phyloP scores from a whole-genome alignment of 2,888 invertebrate species.

The Agrotis clavis region DNA sequence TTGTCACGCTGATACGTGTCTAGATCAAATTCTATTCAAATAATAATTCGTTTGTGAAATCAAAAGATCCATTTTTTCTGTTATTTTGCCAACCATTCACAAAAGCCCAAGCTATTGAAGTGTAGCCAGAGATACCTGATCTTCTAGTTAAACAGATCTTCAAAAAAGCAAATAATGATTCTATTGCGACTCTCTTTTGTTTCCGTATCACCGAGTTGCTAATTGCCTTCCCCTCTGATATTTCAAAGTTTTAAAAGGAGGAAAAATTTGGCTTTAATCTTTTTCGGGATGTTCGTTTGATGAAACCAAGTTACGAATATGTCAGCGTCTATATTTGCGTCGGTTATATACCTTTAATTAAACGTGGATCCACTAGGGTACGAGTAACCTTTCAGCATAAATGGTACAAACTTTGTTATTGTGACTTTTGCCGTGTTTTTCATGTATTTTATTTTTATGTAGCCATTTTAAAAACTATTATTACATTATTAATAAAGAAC shows the following conservation, averaged over 20 bases:
- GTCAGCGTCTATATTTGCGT: conserved; percentile 41
- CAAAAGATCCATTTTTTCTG: no score
- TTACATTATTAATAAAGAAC: neutral
- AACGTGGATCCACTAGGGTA: conserved; percentile 9
- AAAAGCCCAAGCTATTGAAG: no score
- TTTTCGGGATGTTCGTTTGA: conserved; percentile 24
- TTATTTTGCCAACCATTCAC: no score
- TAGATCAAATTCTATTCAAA: no score
- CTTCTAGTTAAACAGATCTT: no score
- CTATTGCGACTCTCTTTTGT: neutral
- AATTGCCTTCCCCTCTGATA: conserved; percentile 17
- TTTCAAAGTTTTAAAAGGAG: conserved; percentile 12
- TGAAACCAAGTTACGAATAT: conserved; percentile 30
- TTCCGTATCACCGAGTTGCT: neutral
- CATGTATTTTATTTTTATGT: neutral
- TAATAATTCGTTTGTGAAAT: no score
- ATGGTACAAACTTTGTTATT: conserved; percentile 17
- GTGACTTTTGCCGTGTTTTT: conserved; percentile 1
- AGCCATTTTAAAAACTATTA: neutral
- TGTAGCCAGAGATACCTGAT: no score
- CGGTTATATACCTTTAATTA: conserved; percentile 6
- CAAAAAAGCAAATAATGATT: neutral
- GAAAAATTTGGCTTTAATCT: conserved; percentile 18
- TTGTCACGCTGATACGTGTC: no score
- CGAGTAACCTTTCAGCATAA: conserved; percentile 12